These are phyloP conservation scores for Drosophila virilis DNA, from an alignment of 1,140 invertebrate species.

Conservation along the genomic window DNA sequence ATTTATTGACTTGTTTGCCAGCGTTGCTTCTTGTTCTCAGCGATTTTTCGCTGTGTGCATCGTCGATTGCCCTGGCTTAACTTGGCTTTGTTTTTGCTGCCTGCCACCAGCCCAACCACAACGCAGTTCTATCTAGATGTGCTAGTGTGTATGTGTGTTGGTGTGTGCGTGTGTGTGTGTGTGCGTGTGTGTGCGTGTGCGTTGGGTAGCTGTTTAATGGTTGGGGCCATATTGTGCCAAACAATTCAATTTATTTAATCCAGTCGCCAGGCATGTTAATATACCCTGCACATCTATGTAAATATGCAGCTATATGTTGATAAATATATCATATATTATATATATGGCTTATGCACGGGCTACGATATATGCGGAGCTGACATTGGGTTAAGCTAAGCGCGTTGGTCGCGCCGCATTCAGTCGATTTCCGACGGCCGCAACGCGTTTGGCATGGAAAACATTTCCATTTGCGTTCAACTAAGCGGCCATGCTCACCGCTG, in stretches of 20 bases:
- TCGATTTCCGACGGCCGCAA: conserved; percentile 6
- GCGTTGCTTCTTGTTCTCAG: conserved; percentile 35
- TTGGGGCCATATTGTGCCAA: conserved; percentile 53
- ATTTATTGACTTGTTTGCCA: conserved; percentile 43
- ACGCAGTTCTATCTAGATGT: not conserved
- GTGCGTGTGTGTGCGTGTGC: not conserved
- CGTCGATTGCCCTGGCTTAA: conserved; percentile 44
- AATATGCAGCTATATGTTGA: not conserved
- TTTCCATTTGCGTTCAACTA: not conserved
- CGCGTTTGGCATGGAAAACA: conserved; percentile 37
- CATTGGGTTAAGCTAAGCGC: not conserved
- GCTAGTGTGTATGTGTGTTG: not conserved
- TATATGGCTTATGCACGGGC: no score
- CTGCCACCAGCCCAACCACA: conserved; percentile 11
- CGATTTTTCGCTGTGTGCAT: conserved; percentile 37
- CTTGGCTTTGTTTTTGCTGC: conserved; percentile 49
- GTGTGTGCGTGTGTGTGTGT: conserved; percentile 2
- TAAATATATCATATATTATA: not conserved
- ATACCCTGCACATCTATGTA: conserved; percentile 35
- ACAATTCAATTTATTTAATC: conserved; percentile 81
- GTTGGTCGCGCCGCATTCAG: not conserved
- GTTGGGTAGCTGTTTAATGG: conserved; percentile 51
- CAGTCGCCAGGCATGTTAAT: conserved; percentile 64
- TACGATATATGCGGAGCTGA: not conserved
- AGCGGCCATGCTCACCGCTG: conserved; percentile 6